Evolutionary conservation across 1,140 invertebrate genomes (phyloP).

Genomic region (Ctenoplectra terminalis): DNA sequence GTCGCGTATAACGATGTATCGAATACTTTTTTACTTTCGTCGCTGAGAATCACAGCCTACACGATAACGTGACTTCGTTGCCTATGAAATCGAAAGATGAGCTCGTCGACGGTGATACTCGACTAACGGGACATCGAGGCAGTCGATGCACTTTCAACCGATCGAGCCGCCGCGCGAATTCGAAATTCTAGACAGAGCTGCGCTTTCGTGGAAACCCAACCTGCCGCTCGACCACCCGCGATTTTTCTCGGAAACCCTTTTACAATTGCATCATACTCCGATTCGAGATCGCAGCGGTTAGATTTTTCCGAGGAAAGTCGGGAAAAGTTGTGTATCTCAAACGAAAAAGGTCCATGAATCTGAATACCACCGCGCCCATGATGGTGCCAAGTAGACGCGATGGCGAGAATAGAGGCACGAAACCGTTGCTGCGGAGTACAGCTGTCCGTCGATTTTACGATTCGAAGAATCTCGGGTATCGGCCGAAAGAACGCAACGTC

Average conservation of each 20-base stretch:
- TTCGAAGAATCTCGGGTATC: conserved; percentile 37
- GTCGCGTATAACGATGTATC: neutral
- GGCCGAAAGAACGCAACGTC: conserved; percentile 11
- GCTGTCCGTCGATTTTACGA: conserved; percentile 48
- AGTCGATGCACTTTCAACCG: conserved; percentile 1
- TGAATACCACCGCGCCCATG: conserved; percentile 11
- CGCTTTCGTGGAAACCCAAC: neutral
- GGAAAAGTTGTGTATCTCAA: neutral
- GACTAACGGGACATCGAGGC: conserved; percentile 7
- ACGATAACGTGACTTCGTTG: neutral
- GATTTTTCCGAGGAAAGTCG: no score
- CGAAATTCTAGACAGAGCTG: conserved; percentile 1
- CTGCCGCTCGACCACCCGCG: neutral
- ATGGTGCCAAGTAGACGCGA: neutral
- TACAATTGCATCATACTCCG: neutral
- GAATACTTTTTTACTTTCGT: neutral
- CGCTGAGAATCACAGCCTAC: neutral
- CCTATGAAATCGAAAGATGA: conserved; percentile 20
- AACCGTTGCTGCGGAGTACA: no score
- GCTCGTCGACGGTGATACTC: neutral
- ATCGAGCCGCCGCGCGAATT: neutral
- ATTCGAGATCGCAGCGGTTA: neutral
- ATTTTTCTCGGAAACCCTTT: neutral
- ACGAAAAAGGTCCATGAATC: neutral
- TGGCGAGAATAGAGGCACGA: neutral